Conservation (phyloP, 2,888 invertebrate genomes). For the Heteromurus nitidus region DNA sequence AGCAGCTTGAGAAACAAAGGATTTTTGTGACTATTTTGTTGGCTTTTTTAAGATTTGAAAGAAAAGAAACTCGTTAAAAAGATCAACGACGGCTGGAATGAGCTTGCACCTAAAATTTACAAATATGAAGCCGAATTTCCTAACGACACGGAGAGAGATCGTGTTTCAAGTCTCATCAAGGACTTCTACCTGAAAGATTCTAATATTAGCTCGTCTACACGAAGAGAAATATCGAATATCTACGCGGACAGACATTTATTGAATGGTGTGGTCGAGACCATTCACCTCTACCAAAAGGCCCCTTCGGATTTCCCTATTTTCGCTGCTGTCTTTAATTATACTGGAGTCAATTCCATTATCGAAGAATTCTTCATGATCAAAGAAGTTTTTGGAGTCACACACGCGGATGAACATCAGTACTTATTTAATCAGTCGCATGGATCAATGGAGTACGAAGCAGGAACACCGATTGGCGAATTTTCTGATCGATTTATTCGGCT, state of each 20-base stretch:
- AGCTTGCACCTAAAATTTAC: constrained; percentile 41
- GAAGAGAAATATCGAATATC: background rate
- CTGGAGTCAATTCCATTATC: background rate
- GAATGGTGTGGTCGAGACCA: background rate
- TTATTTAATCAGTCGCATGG: constrained; percentile 63
- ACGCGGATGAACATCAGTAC: constrained; percentile 70
- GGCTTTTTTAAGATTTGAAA: constrained; percentile 50
- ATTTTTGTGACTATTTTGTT: background rate
- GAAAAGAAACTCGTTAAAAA: constrained; percentile 13
- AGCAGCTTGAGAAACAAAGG: background rate
- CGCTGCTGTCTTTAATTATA: background rate
- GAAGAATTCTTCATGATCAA: background rate
- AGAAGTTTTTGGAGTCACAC: constrained; percentile 45
- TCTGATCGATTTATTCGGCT: constrained; percentile 66
- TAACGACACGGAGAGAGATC: no score
- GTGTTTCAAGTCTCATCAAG: background rate
- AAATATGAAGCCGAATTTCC: no score
- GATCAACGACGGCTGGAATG: constrained; percentile 36
- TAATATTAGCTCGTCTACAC: background rate
- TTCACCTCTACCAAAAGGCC: background rate
- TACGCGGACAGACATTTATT: background rate
- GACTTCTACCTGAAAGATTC: background rate
- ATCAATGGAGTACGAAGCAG: constrained; percentile 37
- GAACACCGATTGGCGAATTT: constrained; percentile 60
- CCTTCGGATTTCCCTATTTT: background rate